Evolutionary conservation across 2,797 vertebrate genomes (phyloP).

Genomic region (Rhabdophis nuchalis): DNA sequence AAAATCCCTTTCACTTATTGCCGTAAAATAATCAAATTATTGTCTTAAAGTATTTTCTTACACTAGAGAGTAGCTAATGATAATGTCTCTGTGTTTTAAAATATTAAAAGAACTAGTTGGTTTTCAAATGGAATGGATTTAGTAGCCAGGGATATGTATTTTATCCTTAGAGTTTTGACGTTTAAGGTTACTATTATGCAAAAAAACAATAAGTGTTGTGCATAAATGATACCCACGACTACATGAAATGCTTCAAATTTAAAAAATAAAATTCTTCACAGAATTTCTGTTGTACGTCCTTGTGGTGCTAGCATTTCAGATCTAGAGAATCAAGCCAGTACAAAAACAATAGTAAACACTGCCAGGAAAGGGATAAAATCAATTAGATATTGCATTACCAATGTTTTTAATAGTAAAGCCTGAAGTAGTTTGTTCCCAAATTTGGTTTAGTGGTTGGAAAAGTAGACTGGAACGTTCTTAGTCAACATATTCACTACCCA

Average conservation of each 20-base stretch:
- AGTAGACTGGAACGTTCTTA: slow-evolving; percentile 69
- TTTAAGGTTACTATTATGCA: neutral
- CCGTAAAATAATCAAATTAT: neutral
- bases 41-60: neutral
- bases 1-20: neutral
- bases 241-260: neutral
- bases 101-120: neutral
- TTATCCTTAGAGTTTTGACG: neutral
- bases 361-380: neutral
- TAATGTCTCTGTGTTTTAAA: neutral
- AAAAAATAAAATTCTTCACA: neutral
- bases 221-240: neutral
- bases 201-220: neutral
- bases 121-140: neutral
- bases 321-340: neutral
- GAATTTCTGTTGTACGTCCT: neutral
- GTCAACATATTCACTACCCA: slow-evolving; percentile 75
- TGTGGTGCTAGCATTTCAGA: neutral
- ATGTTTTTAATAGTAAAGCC: neutral
- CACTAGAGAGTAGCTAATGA: neutral
- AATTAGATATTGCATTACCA: neutral
- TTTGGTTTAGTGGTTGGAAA: slow-evolving; percentile 66
- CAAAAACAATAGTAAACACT: neutral
- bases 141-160: neutral
- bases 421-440: slow-evolving; percentile 2